Evolutionary conservation across 2,797 vertebrate genomes (phyloP).

Genomic region (Centroberyx gerrardi): DNA sequence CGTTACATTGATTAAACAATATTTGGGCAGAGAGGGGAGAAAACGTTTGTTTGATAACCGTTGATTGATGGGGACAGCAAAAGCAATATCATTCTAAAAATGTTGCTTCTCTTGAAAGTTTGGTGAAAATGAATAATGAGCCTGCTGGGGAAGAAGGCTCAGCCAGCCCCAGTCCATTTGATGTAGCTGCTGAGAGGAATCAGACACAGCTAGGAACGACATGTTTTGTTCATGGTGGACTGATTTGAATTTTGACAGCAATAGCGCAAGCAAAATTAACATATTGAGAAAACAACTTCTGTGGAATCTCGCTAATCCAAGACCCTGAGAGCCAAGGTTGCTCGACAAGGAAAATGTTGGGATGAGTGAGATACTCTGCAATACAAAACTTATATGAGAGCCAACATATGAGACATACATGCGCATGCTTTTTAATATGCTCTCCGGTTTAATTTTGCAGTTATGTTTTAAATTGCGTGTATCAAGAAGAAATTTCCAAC

Average conservation of each 20-base stretch:
- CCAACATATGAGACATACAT: neutral
- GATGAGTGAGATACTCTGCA: constrained; percentile 15
- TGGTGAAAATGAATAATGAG: constrained; percentile 67
- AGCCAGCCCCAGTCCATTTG: constrained; percentile 25
- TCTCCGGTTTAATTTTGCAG: too few species aligned
- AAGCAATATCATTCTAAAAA: constrained; percentile 68
- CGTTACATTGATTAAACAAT: constrained; percentile 67
- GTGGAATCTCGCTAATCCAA: constrained; percentile 37
- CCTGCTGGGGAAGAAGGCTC: constrained; percentile 25
- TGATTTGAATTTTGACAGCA: constrained; percentile 65
- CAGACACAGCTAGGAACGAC: constrained; percentile 27
- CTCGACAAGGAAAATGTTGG: constrained; percentile 20
- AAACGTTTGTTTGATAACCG: constrained; percentile 61
- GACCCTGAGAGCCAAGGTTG: constrained; percentile 23
- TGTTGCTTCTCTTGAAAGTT: constrained; percentile 56
- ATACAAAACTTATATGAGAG: neutral
- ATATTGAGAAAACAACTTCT: constrained; percentile 54
- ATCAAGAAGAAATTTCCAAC: neutral
- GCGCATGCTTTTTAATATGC: neutral
- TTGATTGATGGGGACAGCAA: constrained; percentile 69
- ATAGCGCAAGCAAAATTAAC: constrained; percentile 44
- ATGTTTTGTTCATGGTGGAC: constrained; percentile 55
- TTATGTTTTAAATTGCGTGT: too few species aligned
- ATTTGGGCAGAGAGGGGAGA: constrained; percentile 46
- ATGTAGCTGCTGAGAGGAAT: constrained; percentile 50